Base-by-base conservation (phyloP, 1,140 invertebrate genomes). In the Drosophila truncata region DNA sequence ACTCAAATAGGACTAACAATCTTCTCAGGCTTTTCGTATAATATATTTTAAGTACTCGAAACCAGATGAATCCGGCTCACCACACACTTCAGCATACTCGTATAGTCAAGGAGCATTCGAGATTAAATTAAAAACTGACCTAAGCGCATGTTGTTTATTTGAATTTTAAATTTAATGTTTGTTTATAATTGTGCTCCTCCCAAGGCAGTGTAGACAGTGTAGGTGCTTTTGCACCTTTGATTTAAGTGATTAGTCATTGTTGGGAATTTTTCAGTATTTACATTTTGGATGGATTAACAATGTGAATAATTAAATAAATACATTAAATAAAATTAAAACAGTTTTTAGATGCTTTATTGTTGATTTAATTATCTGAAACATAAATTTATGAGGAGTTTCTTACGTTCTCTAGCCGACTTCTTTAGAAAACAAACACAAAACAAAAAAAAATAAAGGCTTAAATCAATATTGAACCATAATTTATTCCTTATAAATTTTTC, bases 121-220 rank as follows among this genome's bases (percentile, higher is more conserved):
- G 35, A 76, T 69, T 78, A 55, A 35, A 55, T 77, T 55, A 54
- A 78, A 76, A 61, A 46, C 71, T 78, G 74, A 78, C 74, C 74
- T 78, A 77, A 67, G 63, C 54, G 47, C 55, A 55, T 1, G 54
- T 77, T 77, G 55, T 77, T 78, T 77, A 78, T 59, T 72, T 41
- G n/a, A 41, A 50, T 27, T 50, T 23, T 20, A 13, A 57, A 31
- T 29, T 39, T 59, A 25, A 39, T 66, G 41, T 31, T 70, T 67
- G 63, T 54, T 67, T 66, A 50, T 42, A 35, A 41, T 69, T 35
- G 27, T 37, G 23, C 9, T 14, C 0, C 47, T 44, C 7, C n/a
- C 9, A 25, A 49, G 16, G 10, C 25, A n/a, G 13, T n/a, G 33
- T 18, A 46, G 25, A 42, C 27, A 16, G 16, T 41, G 18, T 60